Evolutionary conservation across 2,797 vertebrate genomes (phyloP).

Genomic region (Leucoraja ocellata): DNA sequence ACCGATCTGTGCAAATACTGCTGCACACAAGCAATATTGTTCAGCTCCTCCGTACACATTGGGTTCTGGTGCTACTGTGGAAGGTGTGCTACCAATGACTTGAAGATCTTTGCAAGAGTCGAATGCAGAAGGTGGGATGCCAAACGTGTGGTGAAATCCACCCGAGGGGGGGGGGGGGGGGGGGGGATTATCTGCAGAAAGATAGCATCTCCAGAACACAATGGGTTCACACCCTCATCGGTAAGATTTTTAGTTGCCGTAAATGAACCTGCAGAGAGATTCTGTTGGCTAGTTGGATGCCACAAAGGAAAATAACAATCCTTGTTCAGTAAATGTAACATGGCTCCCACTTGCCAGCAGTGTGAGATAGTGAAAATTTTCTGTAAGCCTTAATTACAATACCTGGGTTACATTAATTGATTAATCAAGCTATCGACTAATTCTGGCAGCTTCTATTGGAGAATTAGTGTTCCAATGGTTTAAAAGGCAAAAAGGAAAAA

Average conservation of each 20-base stretch:
- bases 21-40: neutral
- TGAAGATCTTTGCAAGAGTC: neutral
- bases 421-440: slow-evolving; percentile 12
- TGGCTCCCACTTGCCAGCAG: slow-evolving; percentile 32
- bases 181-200: neutral
- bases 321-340: neutral
- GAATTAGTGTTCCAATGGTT: slow-evolving; percentile 54
- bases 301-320: neutral
- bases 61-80: neutral
- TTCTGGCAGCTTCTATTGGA: slow-evolving; percentile 46
- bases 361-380: slow-evolving; percentile 11
- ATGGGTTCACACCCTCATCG: neutral
- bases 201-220: neutral
- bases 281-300: neutral
- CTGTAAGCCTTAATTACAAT: slow-evolving; percentile 36
- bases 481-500: slow-evolving; percentile 47
- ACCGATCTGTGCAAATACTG: neutral
- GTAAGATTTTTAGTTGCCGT: neutral
- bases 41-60: no score
- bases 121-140: neutral
- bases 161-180: no score
- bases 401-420: slow-evolving; percentile 8
- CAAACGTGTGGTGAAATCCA: slow-evolving; percentile 1
- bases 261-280: neutral
- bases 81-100: neutral